Evolutionary conservation across 2,888 invertebrate genomes (phyloP), one percentile per base, ranked within the genome.

Genomic region (Athripsodes cinereus): DNA sequence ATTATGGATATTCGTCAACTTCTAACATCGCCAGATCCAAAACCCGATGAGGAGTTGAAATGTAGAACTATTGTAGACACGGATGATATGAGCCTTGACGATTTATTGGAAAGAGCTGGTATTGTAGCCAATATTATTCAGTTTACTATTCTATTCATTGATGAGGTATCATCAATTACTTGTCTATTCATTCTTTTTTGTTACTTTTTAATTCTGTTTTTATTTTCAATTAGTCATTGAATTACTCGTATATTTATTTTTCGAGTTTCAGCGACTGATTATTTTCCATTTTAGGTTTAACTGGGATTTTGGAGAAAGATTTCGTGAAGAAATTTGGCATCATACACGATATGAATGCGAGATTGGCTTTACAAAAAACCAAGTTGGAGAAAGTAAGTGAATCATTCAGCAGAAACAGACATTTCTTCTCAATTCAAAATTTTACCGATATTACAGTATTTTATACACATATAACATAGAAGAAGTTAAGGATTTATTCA

Each of bases 271-370:
- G n/a, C n/a, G n/a, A n/a, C n/a, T n/a, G n/a, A n/a, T n/a, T n/a
- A n/a, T n/a, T n/a, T n/a, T n/a, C n/a, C n/a, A n/a, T 61, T 58
- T 21, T 66, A 78, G 79, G 75, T 47, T 69, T 79, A 2, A 69
- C 72, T 62, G 74, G 74, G 0, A 74, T 79, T 26, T 62, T 79
- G 20, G 72, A 77, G 57, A 77, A 76, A 61, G 75, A 78, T 56
- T 78, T 79, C 53, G 72, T 80, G 0, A 64, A 72, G 2, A 78
- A 79, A 72, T 72, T 74, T 61, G 74, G 75, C 0, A 64, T 76
- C 13, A 76, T 76, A 60, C 77, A 77, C 54, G 79, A 81, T 59
- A 70, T 82, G 46, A 82, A 83, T 64, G 73, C 69, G 55, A 81
- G 79, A 67, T 69, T 83, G 8, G 78, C 78, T 2, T 73, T 74